A percentile compares a stretch with the other conserved stretches of the same genome.
These are phyloP conservation scores for Protobothrops mucrosquamatus DNA, from an alignment of 2,113 vertebrate genomes.

Conservation along the genomic window DNA sequence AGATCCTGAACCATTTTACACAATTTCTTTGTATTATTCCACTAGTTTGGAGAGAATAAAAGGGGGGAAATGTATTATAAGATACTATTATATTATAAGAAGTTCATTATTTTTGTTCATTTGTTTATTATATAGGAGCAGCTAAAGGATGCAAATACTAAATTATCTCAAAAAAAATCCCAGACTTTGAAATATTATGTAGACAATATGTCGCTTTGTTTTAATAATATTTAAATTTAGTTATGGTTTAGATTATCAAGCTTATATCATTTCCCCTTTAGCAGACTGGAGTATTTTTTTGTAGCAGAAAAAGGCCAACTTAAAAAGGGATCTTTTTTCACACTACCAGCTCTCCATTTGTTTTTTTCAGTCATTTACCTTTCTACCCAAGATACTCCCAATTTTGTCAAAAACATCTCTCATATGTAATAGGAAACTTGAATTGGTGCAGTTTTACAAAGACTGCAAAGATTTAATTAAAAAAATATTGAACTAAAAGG, in stretches of 20 bases:
- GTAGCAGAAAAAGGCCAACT: slow-evolving; percentile 9
- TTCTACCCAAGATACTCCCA: background rate
- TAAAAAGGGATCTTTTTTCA: background rate
- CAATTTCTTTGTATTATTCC: background rate
- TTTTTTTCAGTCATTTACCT: background rate
- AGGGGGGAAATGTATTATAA: background rate
- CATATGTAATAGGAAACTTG: background rate
- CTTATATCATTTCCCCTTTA: background rate
- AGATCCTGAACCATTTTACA: background rate
- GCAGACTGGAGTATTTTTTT: background rate
- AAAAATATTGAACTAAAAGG: background rate
- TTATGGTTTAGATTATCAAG: background rate
- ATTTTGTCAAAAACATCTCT: background rate
- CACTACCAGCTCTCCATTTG: background rate
- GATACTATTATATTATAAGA: background rate
- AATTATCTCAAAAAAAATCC: background rate
- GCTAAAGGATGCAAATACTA: background rate
- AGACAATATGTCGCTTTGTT: background rate
- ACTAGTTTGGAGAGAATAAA: background rate
- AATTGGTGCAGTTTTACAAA: background rate
- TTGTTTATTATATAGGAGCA: background rate
- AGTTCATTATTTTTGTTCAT: background rate
- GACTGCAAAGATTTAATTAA: background rate
- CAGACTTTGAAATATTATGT: background rate
- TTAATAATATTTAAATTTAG: background rate